A percentile compares a stretch with the other conserved stretches of the same genome.
Evolutionary conservation across 2,797 vertebrate species (phyloP).

Genomic region (Bryconaethiops microstoma): DNA sequence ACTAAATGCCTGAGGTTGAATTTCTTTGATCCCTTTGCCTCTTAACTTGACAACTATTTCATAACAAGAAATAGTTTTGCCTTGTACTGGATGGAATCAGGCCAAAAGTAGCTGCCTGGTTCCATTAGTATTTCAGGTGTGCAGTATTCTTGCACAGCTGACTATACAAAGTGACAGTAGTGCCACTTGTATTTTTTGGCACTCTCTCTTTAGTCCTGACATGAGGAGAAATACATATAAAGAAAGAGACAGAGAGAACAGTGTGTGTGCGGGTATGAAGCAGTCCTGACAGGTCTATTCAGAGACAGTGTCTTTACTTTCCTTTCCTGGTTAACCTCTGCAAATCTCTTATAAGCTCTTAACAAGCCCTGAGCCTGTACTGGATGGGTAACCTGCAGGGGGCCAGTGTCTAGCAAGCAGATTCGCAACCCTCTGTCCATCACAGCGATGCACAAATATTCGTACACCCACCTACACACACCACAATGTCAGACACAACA

Average conservation of each 20-base stretch:
- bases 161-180: not conserved
- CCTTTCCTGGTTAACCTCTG: constrained; percentile 74
- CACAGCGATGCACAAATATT: not conserved
- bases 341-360: constrained; percentile 78
- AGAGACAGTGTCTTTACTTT: constrained; percentile 58
- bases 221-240: not conserved
- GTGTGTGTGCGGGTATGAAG: not conserved
- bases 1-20: too few species aligned
- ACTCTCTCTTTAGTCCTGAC: too few species aligned
- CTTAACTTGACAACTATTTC: not conserved
- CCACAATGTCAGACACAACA: too few species aligned
- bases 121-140: not conserved
- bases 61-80: not conserved
- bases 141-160: too few species aligned
- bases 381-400: constrained; percentile 32
- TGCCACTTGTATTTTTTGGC: too few species aligned
- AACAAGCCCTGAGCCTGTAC: constrained; percentile 69
- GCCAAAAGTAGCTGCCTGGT: not conserved
- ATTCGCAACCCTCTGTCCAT: not conserved
- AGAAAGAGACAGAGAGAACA: not conserved
- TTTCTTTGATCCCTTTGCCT: not conserved
- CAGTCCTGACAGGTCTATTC: not conserved
- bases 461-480: too few species aligned
- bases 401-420: constrained; percentile 43
- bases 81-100: not conserved